Percentiles rank a stretch among this genome's conserved stretches.
Evolutionary conservation across 2,797 vertebrate species (phyloP).

Genomic region (Melanotaenia parkinsoni): DNA sequence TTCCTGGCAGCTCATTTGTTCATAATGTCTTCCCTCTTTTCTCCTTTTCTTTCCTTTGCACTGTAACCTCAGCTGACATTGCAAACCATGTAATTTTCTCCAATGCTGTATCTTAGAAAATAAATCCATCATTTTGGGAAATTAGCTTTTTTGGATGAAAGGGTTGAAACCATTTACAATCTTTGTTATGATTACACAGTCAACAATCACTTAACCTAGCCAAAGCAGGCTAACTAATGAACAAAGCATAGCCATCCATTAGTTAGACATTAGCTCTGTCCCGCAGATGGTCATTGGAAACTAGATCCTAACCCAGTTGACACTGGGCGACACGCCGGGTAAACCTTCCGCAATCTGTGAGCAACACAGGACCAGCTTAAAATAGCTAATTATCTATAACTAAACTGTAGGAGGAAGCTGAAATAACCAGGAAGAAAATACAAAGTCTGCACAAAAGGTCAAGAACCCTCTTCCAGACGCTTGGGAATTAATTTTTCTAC

Average conservation of each 20-base stretch:
- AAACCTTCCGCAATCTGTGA: not conserved
- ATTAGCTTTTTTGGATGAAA: not conserved
- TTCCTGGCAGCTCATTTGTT: conserved; percentile 66
- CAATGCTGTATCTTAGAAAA: not conserved
- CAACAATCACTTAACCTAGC: not conserved
- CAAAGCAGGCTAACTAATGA: not conserved
- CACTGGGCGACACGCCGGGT: not conserved
- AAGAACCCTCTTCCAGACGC: not conserved
- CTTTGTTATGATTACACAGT: not conserved
- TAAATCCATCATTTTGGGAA: not conserved
- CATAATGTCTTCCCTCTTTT: conserved; percentile 41
- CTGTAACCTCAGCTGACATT: not conserved
- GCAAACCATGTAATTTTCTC: not conserved
- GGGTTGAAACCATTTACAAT: not conserved
- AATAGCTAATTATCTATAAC: not conserved
- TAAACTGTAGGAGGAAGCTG: not conserved
- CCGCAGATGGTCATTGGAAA: not conserved
- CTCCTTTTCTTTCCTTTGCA: conserved; percentile 6
- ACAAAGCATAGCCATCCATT: not conserved
- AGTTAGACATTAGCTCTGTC: not conserved
- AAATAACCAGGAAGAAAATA: not conserved
- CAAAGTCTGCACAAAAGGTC: not conserved
- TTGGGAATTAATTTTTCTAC: too few species aligned
- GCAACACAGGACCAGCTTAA: not conserved
- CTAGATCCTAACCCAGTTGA: not conserved